These are phyloP conservation scores for Avahi laniger DNA, from an alignment of 2,797 vertebrate genomes.

Conservation along the genomic window DNA sequence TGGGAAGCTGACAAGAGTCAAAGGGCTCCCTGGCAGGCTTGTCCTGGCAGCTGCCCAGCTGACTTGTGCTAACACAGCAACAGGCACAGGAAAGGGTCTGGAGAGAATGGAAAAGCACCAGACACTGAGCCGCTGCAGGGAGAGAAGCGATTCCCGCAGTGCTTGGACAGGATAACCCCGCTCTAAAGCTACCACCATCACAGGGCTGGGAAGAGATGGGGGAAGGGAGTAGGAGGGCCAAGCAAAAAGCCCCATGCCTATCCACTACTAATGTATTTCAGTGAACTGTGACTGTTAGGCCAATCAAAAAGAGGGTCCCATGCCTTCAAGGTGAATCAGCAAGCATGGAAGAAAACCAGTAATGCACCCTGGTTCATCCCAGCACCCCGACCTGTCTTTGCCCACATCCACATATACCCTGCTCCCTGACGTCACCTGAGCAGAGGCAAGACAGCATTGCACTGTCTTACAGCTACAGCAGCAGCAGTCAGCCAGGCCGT, in stretches of 20 bases:
- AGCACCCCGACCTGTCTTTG: background rate
- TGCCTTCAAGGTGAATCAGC: background rate
- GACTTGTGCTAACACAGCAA: conserved; percentile 57
- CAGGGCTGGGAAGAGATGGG: background rate
- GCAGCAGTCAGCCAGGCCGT: background rate
- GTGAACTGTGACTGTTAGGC: background rate
- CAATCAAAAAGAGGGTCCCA: background rate
- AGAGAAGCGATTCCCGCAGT: background rate
- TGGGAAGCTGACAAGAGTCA: conserved; percentile 31
- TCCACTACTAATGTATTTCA: background rate
- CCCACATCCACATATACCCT: background rate
- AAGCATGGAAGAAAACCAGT: conserved; percentile 4
- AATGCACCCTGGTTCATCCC: background rate
- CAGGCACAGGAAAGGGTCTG: conserved; percentile 67
- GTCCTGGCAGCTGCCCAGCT: conserved; percentile 68
- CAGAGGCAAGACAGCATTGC: background rate
- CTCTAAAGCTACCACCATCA: background rate
- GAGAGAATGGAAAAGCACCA: conserved; percentile 77
- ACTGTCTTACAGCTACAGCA: accelerated
- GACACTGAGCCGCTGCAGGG: background rate
- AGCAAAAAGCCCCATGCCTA: background rate
- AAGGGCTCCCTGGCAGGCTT: conserved; percentile 31
- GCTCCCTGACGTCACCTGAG: background rate
- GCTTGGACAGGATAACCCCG: background rate
- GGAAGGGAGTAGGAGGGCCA: accelerated